Evolutionary conservation across 2,888 invertebrate genomes (phyloP).

Genomic region (Drosophila sordidapex): DNA sequence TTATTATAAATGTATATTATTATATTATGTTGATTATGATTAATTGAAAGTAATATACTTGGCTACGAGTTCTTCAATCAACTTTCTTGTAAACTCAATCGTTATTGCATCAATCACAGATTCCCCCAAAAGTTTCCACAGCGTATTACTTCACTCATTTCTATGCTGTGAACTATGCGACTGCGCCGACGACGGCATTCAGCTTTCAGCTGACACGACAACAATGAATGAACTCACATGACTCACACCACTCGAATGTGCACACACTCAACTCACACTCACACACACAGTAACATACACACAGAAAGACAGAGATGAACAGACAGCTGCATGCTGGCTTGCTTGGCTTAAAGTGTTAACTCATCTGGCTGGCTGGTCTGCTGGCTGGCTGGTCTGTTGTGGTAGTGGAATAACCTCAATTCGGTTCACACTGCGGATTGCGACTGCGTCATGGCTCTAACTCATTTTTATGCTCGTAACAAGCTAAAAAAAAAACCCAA

Average conservation of each 20-base stretch:
- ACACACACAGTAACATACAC: not conserved
- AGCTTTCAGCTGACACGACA: constrained; percentile 25
- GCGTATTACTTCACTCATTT: constrained; percentile 39
- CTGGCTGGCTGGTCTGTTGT: constrained; percentile 50
- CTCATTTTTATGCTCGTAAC: constrained; percentile 47
- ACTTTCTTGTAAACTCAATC: not conserved
- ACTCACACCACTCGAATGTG: constrained; percentile 47
- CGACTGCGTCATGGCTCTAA: constrained; percentile 76
- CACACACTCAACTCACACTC: constrained; percentile 12
- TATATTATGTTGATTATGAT: not conserved
- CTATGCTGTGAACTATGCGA: constrained; percentile 51
- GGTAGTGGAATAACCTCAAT: constrained; percentile 75
- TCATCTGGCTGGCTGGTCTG: constrained; percentile 55
- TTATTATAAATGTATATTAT: too few relatives aligned
- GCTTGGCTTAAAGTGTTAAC: constrained; percentile 71
- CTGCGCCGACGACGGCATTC: constrained; percentile 1
- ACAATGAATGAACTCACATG: constrained; percentile 61
- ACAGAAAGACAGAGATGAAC: constrained; percentile 14
- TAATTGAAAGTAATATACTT: not conserved
- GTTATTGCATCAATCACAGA: constrained; percentile 23
- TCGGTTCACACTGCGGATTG: constrained; percentile 71
- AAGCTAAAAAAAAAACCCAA: constrained; percentile 31
- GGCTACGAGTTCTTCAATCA: not conserved
- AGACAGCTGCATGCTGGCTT: constrained; percentile 12
- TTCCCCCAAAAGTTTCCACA: constrained; percentile 27